phyloP scores from a whole-genome alignment of 2,888 invertebrate species.

The Chymomyza fuscimana region DNA sequence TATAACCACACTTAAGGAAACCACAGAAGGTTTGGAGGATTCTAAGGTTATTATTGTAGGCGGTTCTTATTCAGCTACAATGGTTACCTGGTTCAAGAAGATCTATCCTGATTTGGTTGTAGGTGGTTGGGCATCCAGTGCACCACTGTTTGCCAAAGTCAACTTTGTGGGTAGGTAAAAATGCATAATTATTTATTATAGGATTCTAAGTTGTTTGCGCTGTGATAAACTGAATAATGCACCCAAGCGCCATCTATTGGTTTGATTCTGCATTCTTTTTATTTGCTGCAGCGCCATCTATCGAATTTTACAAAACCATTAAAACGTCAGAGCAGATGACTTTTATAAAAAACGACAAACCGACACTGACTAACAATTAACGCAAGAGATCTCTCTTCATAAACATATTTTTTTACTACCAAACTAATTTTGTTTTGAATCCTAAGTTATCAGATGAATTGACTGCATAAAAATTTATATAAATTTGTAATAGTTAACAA shows the following conservation, averaged over 20 bases:
- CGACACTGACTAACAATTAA: too few relatives aligned
- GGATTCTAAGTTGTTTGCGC: too few relatives aligned
- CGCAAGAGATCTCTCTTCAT: too few relatives aligned
- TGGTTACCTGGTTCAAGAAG: slow-evolving; percentile 85
- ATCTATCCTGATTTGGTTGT: slow-evolving; percentile 83
- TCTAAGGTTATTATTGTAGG: slow-evolving; percentile 82
- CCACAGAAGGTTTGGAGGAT: slow-evolving; percentile 71
- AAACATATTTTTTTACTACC: too few relatives aligned
- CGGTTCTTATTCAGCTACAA: slow-evolving; percentile 85
- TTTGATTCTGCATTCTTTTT: too few relatives aligned
- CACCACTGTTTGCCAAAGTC: slow-evolving; percentile 83
- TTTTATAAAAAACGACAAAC: neutral
- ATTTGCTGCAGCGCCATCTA: too few relatives aligned
- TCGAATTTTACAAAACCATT: too few relatives aligned
- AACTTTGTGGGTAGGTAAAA: slow-evolving; percentile 81
- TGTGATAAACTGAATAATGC: neutral
- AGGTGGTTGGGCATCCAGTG: slow-evolving; percentile 85
- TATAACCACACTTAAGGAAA: slow-evolving; percentile 80
- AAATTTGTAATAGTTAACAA: too few relatives aligned
- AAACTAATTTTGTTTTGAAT: too few relatives aligned
- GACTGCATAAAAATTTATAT: too few relatives aligned
- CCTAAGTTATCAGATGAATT: too few relatives aligned
- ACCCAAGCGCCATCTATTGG: neutral
- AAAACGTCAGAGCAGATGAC: neutral
- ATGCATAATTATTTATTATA: too few relatives aligned